Evolutionary conservation across 1,140 invertebrate species (phyloP), one percentile per base, ranked within the genome.

Genomic region (Myzus persicae): DNA sequence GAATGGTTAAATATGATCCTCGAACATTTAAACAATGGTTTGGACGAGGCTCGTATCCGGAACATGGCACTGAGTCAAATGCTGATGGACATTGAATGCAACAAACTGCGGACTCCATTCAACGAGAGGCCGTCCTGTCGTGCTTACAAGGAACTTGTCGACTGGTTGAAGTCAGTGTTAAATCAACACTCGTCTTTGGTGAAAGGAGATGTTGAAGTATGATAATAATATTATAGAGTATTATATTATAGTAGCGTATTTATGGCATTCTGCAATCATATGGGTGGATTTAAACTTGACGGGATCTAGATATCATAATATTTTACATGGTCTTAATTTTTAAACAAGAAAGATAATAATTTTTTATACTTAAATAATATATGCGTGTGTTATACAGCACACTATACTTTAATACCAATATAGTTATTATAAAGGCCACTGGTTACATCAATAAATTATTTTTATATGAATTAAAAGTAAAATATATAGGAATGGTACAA

Each of bases 1-100:
- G 91, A 93, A 93, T 93, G 81, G 81, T 26, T 92, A 18, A 11
- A 31, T 51, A 38, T 93, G 81, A 84, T 93, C 2, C 46, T 93
- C 24, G 36, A 54, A 54, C 0, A 93, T 31, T 9, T 48, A n/a
- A 1, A 42, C 1, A 22, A 84, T 20, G 76, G 54, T 14, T 4
- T 85, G 8, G 44, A 46, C 22, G 14, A 11, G 8, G 91, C 46
- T 51, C 67, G 91, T 18, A 82, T 85, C 36, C 81, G 91, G 14
- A 93, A 93, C 38, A 54, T 85, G 46, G 91, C 91, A 0, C 26
- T 93, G 11, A n/a, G 67, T 7, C 81, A 93, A 48, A 22, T 93
- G 81, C 6, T 85, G 14, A 38, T 85, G 36, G 46, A 93, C 36
- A 93, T 93, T 3, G 81, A 93, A 9, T n/a, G 31, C 2, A 54